These are phyloP conservation scores for Struthidea cinerea DNA, from an alignment of 2,113 vertebrate genomes.

Conservation along the genomic window DNA sequence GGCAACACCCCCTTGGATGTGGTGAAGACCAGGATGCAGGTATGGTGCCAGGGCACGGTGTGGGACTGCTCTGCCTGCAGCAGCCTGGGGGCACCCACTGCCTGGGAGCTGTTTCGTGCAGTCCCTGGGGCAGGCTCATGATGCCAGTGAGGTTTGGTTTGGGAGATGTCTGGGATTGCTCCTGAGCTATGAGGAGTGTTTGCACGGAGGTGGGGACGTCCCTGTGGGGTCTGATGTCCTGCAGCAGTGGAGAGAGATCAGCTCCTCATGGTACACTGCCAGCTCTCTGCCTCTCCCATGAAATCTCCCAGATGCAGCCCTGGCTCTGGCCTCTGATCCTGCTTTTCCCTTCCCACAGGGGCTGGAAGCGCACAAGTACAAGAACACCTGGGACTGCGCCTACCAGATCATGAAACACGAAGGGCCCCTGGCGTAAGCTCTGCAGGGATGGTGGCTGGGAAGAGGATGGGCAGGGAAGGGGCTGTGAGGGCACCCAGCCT, in stretches of 20 bases:
- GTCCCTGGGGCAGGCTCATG: accelerated
- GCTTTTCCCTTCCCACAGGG: constrained; percentile 65
- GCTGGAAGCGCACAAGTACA: constrained; percentile 92
- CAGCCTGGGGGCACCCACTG: background rate
- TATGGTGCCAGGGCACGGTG: background rate
- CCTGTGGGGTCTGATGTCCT: background rate
- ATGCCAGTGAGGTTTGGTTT: accelerated
- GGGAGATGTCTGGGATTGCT: background rate
- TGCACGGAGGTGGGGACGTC: accelerated
- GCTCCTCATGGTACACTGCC: background rate
- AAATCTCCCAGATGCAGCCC: background rate
- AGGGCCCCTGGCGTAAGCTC: constrained; percentile 85
- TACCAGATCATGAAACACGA: constrained; percentile 88
- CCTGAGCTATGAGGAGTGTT: background rate
- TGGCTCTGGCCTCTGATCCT: background rate
- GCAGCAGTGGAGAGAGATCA: background rate
- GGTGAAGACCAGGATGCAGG: constrained; percentile 97
- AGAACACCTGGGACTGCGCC: constrained; percentile 87
- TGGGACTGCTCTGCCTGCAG: background rate
- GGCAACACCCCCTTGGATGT: constrained; percentile 95
- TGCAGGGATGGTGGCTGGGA: accelerated
- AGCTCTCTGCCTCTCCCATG: accelerated
- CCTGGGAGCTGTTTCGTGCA: background rate
- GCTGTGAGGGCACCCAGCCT: background rate
- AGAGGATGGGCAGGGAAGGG: background rate